Evolutionary conservation across 1,140 invertebrate species (phyloP).

Genomic region (Atta colombica): DNA sequence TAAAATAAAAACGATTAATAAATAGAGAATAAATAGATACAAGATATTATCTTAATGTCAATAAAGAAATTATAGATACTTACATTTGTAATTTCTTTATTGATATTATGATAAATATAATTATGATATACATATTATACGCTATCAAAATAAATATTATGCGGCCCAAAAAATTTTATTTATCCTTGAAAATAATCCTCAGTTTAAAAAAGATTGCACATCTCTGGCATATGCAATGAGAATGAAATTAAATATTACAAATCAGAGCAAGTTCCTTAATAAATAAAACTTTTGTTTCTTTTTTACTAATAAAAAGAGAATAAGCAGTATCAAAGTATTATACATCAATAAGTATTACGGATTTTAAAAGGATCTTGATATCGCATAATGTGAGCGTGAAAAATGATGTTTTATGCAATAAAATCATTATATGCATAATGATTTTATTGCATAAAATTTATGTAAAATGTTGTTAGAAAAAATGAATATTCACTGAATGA

Average conservation of each 20-base stretch:
- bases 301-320: background rate
- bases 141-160: too few relatives aligned
- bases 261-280: background rate
- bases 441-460: background rate
- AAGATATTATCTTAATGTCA: too few relatives aligned
- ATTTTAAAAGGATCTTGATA: background rate
- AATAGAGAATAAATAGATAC: too few relatives aligned
- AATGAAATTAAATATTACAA: conserved; percentile 21
- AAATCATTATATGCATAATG: background rate
- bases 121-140: too few relatives aligned
- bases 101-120: too few relatives aligned
- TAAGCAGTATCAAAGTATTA: conserved; percentile 23
- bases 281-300: background rate
- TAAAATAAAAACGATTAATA: too few relatives aligned
- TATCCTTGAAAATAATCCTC: too few relatives aligned
- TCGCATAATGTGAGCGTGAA: background rate
- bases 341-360: background rate
- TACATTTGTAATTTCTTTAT: too few relatives aligned
- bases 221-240: background rate
- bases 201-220: too few relatives aligned
- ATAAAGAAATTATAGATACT: too few relatives aligned
- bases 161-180: too few relatives aligned
- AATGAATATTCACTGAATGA: background rate
- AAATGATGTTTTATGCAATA: background rate
- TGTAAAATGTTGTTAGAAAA: background rate